phyloP scores from a whole-genome alignment of 2,888 invertebrate genomes.

The Andrena trimmerana region DNA sequence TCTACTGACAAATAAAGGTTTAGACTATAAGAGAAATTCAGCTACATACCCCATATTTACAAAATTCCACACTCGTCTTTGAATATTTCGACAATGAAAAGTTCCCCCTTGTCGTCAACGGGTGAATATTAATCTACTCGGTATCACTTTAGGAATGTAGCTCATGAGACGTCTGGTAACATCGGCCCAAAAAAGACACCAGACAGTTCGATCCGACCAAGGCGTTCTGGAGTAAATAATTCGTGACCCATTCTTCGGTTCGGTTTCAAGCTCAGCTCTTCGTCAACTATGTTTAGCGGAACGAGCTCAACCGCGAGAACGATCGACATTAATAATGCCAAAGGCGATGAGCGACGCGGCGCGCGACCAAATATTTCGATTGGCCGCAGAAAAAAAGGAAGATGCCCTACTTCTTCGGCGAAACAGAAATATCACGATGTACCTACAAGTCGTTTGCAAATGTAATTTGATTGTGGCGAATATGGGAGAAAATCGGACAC shows the following conservation, averaged over 20 bases:
- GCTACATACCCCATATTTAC: too few species aligned
- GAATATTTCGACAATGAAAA: not conserved
- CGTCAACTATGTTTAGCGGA: constrained; percentile 31
- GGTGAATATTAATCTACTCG: constrained; percentile 43
- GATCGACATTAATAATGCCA: constrained; percentile 33
- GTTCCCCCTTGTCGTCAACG: not conserved
- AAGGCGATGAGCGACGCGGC: constrained; percentile 7
- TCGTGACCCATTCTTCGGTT: constrained; percentile 5
- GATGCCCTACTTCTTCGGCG: not conserved
- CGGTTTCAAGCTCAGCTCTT: not conserved
- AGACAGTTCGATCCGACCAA: constrained; percentile 56
- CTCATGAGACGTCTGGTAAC: constrained; percentile 27
- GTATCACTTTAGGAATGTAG: constrained; percentile 10
- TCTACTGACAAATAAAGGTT: too few species aligned
- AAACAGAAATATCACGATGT: not conserved
- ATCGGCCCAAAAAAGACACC: constrained; percentile 39
- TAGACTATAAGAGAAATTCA: too few species aligned
- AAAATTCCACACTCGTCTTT: too few species aligned
- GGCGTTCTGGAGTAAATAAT: constrained; percentile 52
- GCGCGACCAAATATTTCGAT: constrained; percentile 3
- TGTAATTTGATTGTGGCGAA: not conserved
- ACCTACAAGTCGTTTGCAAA: not conserved
- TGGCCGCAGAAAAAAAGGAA: not conserved
- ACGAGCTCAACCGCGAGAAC: constrained; percentile 1
- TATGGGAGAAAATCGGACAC: not conserved